Conservation (phyloP, 2,113 vertebrate species). For the Cyanoramphus novaezelandiae region DNA sequence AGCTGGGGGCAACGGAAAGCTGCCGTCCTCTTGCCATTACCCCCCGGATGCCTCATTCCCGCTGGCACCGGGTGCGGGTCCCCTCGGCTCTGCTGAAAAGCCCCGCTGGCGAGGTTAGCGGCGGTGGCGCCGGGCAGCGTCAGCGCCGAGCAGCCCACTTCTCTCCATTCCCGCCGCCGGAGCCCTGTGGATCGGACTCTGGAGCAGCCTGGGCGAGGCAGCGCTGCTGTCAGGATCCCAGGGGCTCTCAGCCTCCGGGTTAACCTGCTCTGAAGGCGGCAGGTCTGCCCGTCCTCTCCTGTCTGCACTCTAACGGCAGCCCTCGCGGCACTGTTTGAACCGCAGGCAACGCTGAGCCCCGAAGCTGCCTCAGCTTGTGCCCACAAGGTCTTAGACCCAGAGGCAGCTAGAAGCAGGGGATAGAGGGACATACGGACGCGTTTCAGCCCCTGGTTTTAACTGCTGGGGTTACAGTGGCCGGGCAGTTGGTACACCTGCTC, state of each 20-base stretch:
- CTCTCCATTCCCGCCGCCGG: not conserved
- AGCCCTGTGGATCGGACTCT: not conserved
- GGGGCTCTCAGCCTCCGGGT: not conserved
- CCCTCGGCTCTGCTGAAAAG: not conserved
- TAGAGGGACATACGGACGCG: accelerated
- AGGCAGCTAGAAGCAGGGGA: not conserved
- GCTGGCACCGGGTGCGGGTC: not conserved
- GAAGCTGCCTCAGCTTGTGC: not conserved
- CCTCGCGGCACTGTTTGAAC: not conserved
- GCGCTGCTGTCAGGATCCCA: not conserved
- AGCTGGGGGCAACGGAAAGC: not conserved
- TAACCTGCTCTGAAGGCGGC: not conserved
- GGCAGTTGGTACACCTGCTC: not conserved
- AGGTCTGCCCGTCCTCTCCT: not conserved
- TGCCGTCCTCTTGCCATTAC: not conserved
- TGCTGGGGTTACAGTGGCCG: not conserved
- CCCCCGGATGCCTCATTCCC: not conserved
- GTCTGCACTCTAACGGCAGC: accelerated
- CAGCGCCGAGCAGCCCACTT: not conserved
- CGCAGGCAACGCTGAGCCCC: accelerated
- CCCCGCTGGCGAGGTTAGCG: not conserved
- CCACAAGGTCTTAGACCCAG: not conserved
- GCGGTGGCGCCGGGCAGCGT: not conserved
- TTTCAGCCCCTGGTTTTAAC: not conserved
- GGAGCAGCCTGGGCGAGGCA: not conserved